Base-by-base conservation (phyloP, 2,113 vertebrate species). In the Neogobius melanostomus region DNA sequence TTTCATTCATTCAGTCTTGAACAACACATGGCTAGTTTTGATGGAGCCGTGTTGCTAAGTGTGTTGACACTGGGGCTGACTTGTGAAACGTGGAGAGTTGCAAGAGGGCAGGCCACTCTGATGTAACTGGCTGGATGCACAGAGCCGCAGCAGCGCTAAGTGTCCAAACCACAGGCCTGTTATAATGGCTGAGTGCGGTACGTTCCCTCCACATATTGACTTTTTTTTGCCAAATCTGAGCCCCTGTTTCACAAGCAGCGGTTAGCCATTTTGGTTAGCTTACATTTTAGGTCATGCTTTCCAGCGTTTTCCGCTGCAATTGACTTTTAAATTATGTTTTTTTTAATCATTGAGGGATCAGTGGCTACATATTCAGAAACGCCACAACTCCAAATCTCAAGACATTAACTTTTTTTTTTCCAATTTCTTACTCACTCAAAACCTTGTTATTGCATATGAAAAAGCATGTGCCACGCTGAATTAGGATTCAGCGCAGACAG, bases 21-120 rank as follows among this genome's bases (percentile, higher is more conserved):
- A 36, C 28, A 36, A 36, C 28, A 36, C 28, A 36, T 36, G 3
- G 28, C 28, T 4, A 3, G 28, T 36, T 36, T 36, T 36, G 28
- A 36, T 36, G 28, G 28, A 36, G 28, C 28, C 28, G 28, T 86
- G 72, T 77, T 88, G 78, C 75, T 72, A 71, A 56, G 74, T 76
- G 82, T 83, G 80, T 87, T 83, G 85, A 80, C 79, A 76, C 72
- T 74, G 54, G 21, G 68, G 53, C 63, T 67, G 66, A 28, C 12
- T 72, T 83, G 80, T 72, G 75, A 82, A 89, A 90, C 80, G 81
- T 57, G 47, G 64, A 74, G 54, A 46, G 66, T 76, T 79, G 54
- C 56, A 60, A 48, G 28, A 71, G 74, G 57, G 78, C 21, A 69
- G 69, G 61, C 64, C 10, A 45, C 66, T 71, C 63, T 81, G 87